Conservation (phyloP, 2,797 vertebrate genomes). For the Gila robusta region DNA sequence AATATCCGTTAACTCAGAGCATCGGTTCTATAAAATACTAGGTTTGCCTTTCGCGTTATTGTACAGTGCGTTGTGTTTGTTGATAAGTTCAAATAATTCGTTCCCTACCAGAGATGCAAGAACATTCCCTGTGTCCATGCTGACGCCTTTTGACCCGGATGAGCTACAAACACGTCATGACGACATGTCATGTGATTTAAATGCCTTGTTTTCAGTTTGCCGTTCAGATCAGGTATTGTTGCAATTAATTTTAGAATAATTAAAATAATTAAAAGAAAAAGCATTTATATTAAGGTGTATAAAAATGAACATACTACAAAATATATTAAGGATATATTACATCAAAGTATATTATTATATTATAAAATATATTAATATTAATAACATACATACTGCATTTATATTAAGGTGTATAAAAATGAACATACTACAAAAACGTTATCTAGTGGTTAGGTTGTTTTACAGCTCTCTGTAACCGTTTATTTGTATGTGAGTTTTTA, state of each 20-base stretch:
- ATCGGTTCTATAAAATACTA: background rate
- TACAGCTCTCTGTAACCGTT: background rate
- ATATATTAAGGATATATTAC: no score
- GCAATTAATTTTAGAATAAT: background rate
- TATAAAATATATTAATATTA: no score
- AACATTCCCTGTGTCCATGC: conserved; percentile 57
- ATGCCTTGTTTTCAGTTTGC: background rate
- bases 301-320: background rate
- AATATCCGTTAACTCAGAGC: background rate
- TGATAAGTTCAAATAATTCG: background rate
- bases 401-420: background rate
- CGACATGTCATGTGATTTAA: conserved; percentile 35
- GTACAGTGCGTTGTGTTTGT: background rate
- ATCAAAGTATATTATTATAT: no score
- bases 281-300: background rate
- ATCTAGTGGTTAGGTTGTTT: background rate
- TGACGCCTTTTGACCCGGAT: conserved; percentile 52
- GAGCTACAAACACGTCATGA: background rate
- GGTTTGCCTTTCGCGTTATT: background rate
- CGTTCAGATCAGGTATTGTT: background rate
- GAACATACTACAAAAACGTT: background rate
- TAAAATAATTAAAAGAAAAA: background rate
- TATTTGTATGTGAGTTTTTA: background rate
- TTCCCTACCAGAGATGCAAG: conserved; percentile 59
- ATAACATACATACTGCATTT: no score